Evolutionary conservation across 2,797 vertebrate species (phyloP).

Genomic region (Spinus olivaceus): DNA sequence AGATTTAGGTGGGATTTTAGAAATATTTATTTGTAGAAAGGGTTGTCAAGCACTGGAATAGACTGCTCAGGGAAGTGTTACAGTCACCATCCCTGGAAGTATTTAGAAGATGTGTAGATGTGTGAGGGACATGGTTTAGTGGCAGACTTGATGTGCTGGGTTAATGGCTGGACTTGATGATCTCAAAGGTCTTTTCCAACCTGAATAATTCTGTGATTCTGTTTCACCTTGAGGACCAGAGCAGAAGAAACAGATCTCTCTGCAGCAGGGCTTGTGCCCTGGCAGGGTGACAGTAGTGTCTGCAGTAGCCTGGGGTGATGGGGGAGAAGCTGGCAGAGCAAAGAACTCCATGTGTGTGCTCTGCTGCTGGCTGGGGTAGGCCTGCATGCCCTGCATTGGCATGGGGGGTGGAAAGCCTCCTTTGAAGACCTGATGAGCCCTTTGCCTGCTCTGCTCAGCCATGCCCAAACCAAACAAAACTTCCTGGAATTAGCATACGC

Average conservation of each 20-base stretch:
- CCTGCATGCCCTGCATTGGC: background rate
- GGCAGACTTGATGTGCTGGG: background rate
- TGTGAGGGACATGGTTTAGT: background rate
- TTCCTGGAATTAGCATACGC: fast-evolving
- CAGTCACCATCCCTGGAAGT: background rate
- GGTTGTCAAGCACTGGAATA: background rate
- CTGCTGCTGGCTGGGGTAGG: background rate
- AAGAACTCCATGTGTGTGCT: background rate
- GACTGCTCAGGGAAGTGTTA: background rate
- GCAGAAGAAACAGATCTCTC: background rate
- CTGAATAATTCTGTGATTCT: background rate
- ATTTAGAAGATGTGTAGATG: background rate
- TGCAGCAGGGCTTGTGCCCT: background rate
- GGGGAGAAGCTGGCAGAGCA: background rate
- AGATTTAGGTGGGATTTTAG: background rate
- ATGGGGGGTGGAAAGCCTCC: background rate
- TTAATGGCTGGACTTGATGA: background rate
- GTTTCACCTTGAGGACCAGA: background rate
- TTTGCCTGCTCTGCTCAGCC: background rate
- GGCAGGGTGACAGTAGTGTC: background rate
- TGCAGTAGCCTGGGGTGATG: background rate
- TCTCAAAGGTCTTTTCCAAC: background rate
- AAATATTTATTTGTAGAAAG: background rate
- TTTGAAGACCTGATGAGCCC: background rate
- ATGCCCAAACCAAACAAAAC: background rate